Evolutionary conservation across 2,888 invertebrate genomes (phyloP).

Genomic region (Macaria notata): DNA sequence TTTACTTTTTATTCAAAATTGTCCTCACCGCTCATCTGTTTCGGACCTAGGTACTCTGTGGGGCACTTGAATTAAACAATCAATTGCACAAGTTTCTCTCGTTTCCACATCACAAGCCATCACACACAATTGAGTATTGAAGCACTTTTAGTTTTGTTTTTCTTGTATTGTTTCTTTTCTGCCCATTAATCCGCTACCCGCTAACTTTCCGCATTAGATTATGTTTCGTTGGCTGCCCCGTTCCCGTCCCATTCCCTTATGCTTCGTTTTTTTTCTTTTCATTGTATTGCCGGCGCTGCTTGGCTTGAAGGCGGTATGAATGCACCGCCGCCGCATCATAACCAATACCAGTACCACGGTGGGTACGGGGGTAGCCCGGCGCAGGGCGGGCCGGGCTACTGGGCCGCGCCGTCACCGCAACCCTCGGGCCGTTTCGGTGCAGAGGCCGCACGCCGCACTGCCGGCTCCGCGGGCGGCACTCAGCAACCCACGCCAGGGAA

Average conservation of each 20-base stretch:
- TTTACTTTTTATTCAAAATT: conserved; percentile 64
- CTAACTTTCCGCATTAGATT: conserved; percentile 63
- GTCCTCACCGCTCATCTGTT: conserved; percentile 63
- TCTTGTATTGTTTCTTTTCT: conserved; percentile 40
- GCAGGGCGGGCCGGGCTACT: conserved; percentile 53
- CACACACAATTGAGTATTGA: conserved; percentile 6
- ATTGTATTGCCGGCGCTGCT: conserved; percentile 80
- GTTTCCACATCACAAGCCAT: conserved; percentile 69
- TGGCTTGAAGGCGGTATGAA: conserved; percentile 83
- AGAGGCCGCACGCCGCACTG: conserved; percentile 71
- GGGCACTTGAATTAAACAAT: conserved; percentile 63
- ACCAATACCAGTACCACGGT: conserved; percentile 81
- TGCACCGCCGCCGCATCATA: conserved; percentile 80
- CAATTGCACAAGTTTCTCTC: conserved; percentile 56
- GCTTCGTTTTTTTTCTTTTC: conserved; percentile 81
- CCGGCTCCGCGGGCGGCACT: conserved; percentile 39
- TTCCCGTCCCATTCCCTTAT: conserved; percentile 72
- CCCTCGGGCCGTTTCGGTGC: conserved; percentile 77
- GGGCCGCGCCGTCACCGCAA: conserved; percentile 39
- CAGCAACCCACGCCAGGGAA: conserved; percentile 58
- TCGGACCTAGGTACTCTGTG: conserved; percentile 70
- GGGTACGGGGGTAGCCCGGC: conserved; percentile 69
- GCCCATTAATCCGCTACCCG: conserved; percentile 59
- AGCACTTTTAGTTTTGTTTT: conserved; percentile 18
- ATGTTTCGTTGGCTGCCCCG: conserved; percentile 61